A percentile compares a stretch with the other conserved stretches of the same genome.
phyloP scores from a whole-genome alignment of 2,888 invertebrate species.

The Mythimna ferrago region DNA sequence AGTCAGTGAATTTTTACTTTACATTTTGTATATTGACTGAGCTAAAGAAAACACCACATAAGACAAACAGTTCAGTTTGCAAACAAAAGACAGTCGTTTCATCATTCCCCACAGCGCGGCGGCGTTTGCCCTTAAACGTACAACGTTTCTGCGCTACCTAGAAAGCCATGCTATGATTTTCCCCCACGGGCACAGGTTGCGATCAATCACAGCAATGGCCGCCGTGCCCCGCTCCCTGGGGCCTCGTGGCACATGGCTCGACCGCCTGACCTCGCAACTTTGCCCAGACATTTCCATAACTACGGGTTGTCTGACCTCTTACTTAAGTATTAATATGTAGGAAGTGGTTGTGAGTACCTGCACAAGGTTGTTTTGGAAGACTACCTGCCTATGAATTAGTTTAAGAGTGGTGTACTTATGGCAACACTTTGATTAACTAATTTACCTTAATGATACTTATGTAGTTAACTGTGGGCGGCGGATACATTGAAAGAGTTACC shows the following conservation, averaged over 20 bases:
- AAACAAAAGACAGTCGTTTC: slow-evolving; percentile 3
- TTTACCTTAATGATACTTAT: neutral
- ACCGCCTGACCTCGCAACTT: slow-evolving; percentile 31
- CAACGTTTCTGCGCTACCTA: slow-evolving; percentile 11
- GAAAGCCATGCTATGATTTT: slow-evolving; percentile 45
- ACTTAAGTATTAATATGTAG: slow-evolving; percentile 18
- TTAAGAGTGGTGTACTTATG: neutral
- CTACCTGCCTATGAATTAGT: neutral
- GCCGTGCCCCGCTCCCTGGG: slow-evolving; percentile 5
- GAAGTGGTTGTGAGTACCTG: slow-evolving; percentile 3
- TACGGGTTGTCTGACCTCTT: slow-evolving; percentile 31
- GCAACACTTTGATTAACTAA: neutral
- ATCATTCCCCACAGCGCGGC: neutral
- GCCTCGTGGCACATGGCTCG: slow-evolving; percentile 21
- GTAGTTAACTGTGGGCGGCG: neutral
- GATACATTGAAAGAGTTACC: too few species aligned
- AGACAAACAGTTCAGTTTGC: neutral
- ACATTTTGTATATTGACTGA: neutral
- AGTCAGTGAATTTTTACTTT: neutral
- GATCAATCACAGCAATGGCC: slow-evolving; percentile 58
- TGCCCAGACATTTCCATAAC: slow-evolving; percentile 20
- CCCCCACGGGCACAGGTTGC: slow-evolving; percentile 48
- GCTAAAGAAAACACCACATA: neutral
- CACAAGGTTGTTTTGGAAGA: neutral
- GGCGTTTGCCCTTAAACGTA: neutral